phyloP scores from a whole-genome alignment of 2,113 vertebrate genomes.

The Xenotilapia caudafasciata region DNA sequence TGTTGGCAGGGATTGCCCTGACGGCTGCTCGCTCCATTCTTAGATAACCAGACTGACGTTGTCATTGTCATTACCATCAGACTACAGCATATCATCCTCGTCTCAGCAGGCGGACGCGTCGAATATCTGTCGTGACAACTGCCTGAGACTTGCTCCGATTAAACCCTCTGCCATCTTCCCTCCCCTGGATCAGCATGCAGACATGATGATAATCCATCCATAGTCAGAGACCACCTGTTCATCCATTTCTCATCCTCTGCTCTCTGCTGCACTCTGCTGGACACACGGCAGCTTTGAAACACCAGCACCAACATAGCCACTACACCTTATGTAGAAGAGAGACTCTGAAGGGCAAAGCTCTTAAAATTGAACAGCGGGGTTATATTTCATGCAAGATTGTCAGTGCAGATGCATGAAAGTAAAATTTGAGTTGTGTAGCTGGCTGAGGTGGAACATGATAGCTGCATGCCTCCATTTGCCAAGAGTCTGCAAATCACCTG shows the following conservation, averaged over 20 bases:
- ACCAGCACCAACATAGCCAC: background rate
- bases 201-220: conserved; percentile 42
- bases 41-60: background rate
- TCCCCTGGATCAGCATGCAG: background rate
- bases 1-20: background rate
- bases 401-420: background rate
- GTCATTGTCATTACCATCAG: background rate
- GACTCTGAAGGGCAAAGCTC: background rate
- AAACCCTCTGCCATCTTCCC: background rate
- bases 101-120: background rate
- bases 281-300: background rate
- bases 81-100: background rate
- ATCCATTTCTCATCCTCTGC: background rate
- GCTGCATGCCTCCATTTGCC: background rate
- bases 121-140: background rate
- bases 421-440: background rate
- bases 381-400: background rate
- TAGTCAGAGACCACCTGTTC: conserved; percentile 49
- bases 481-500: background rate
- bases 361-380: background rate
- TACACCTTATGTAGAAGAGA: background rate
- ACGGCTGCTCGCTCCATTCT: background rate
- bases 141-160: background rate
- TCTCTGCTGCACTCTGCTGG: conserved; percentile 46
- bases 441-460: background rate